Evolutionary conservation across 2,113 vertebrate genomes (phyloP), one percentile per base, ranked within the genome.

Genomic region (Seriola dumerili): DNA sequence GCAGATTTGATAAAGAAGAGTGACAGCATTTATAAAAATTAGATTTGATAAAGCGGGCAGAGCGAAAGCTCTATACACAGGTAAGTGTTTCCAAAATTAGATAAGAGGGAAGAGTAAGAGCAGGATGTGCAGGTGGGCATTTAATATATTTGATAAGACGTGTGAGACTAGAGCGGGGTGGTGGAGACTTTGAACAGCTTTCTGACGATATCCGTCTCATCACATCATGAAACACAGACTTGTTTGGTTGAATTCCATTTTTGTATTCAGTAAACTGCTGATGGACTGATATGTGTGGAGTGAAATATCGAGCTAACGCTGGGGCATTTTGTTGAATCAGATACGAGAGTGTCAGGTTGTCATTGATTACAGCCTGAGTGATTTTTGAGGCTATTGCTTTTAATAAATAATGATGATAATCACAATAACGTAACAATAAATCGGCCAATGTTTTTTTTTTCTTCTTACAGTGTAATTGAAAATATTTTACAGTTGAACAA

Each of bases 1-100:
- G 52, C 58, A 78, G 25, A 72, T 72, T 36, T 57, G 84, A 89
- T 89, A 42, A 80, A 77, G 67, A 66, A 84, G 85, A 85, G 82
- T 54, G 80, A 85, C 77, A 5, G 82, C 64, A 4, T 79, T 85
- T 38, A 42, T 6, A 65, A 73, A 84, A 83, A 84, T 58, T 46
- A 0, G 73, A 87, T 85, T 81, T 72, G 76, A 88, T 72, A 62
- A 57, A 63, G 0, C 4, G 1, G 44, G 36, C 73, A 19, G 78
- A 81, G 54, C 21, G 21, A 73, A 42, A 78, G 68, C 75, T 85
- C 73, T 29, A 85, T 62, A 65, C 54, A 48, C 76, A 86, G 85
- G 85, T 85, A 88, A 85, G 86, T 87, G 86, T 80, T 87, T 68
- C 68, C 36, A 25, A 75, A 90, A 87, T 88, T 59, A 86, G 88